Evolutionary conservation across 2,113 vertebrate species (phyloP).

Genomic region (Anarrhichthys ocellatus): DNA sequence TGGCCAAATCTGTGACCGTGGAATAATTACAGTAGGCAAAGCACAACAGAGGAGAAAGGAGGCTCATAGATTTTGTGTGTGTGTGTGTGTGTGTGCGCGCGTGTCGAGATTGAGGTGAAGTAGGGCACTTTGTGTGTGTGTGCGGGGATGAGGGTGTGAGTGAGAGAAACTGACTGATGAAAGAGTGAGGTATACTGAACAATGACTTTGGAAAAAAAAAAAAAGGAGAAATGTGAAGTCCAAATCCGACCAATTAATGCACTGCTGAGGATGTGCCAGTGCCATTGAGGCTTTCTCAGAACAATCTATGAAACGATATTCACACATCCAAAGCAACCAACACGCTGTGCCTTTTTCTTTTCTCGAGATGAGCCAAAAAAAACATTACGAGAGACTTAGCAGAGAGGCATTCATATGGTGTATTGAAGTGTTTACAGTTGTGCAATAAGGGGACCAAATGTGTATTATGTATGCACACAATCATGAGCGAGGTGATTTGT

Average conservation of each 20-base stretch:
- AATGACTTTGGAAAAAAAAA: conserved; percentile 24
- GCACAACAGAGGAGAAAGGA: conserved; percentile 34
- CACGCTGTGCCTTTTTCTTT: conserved; percentile 62
- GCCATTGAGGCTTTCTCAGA: conserved; percentile 42
- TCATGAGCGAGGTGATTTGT: conserved; percentile 38
- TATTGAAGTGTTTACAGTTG: conserved; percentile 84
- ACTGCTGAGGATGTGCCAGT: conserved; percentile 60
- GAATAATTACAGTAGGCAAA: conserved; percentile 81
- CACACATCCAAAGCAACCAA: conserved; percentile 44
- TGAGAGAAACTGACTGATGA: background rate
- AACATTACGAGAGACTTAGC: conserved; percentile 60
- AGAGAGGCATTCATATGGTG: conserved; percentile 80
- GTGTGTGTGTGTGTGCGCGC: conserved; percentile 9
- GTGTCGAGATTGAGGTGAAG: background rate
- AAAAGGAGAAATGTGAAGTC: conserved; percentile 75
- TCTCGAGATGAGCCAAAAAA: conserved; percentile 66
- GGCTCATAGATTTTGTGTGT: conserved; percentile 54
- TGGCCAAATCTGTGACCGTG: conserved; percentile 98
- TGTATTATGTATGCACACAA: conserved; percentile 72
- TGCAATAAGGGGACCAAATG: conserved; percentile 87
- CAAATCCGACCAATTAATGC: conserved; percentile 61
- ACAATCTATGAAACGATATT: conserved; percentile 46
- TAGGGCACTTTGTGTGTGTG: conserved; percentile 9
- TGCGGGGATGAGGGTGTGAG: background rate
- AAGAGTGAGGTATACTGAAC: conserved; percentile 12